Evolutionary conservation across 1,140 invertebrate species (phyloP).

Genomic region (Contarinia nasturtii): DNA sequence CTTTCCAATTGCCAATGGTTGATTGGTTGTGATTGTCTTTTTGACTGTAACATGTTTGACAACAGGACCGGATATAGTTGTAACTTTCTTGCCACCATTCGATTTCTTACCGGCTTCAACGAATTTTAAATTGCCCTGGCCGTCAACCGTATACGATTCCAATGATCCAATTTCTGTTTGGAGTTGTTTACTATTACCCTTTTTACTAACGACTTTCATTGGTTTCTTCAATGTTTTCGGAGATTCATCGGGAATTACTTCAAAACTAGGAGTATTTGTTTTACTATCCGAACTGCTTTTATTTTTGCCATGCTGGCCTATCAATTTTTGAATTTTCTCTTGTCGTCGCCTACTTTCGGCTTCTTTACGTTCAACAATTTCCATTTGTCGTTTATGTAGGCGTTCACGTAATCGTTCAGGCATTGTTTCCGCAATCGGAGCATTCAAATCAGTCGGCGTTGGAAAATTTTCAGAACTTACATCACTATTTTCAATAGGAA

Average conservation of each 20-base stretch:
- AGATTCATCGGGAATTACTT: not conserved
- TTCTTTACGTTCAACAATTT: not conserved
- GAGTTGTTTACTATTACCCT: not conserved
- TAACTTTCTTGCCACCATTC: not conserved
- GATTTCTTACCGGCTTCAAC: not conserved
- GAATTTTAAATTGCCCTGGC: constrained; percentile 2
- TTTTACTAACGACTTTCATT: not conserved
- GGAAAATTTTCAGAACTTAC: not conserved
- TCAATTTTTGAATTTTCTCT: not conserved
- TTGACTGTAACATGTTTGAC: not conserved
- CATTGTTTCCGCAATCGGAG: constrained; percentile 1
- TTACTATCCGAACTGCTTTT: not conserved
- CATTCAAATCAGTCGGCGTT: not conserved
- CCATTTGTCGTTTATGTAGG: not conserved
- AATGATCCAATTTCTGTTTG: constrained; percentile 2
- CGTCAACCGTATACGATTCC: constrained; percentile 3
- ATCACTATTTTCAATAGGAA: constrained; percentile 3
- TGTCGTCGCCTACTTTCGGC: not conserved
- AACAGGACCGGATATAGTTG: not conserved
- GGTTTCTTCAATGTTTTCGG: not conserved
- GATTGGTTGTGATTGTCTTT: not conserved
- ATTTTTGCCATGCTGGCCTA: not conserved
- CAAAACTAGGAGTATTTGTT: not conserved
- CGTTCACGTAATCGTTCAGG: constrained; percentile 1
- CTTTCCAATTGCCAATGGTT: not conserved